A percentile compares a stretch with the other conserved stretches of the same genome.
Evolutionary conservation across 2,888 invertebrate species (phyloP).

Genomic region (Branchellion lobata): DNA sequence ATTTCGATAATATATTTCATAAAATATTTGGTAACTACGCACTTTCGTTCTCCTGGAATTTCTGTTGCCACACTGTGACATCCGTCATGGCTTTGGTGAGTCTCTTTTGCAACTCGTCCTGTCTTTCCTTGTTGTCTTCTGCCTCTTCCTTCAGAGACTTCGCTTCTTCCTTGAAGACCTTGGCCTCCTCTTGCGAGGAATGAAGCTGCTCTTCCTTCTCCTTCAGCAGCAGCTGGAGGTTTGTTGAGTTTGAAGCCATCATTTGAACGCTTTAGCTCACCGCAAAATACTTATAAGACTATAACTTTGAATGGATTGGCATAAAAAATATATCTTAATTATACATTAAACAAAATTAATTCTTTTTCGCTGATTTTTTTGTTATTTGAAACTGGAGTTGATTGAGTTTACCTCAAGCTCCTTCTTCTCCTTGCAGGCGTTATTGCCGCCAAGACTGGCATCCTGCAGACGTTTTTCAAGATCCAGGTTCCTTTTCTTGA

Average conservation of each 20-base stretch:
- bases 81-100: conserved; percentile 98
- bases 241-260: too few relatives aligned
- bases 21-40: conserved; percentile 14
- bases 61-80: conserved; percentile 93
- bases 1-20: too few relatives aligned
- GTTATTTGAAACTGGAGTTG: too few relatives aligned
- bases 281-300: too few relatives aligned
- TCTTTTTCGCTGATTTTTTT: too few relatives aligned
- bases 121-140: conserved; percentile 98
- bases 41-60: conserved; percentile 82
- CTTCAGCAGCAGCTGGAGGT: too few relatives aligned
- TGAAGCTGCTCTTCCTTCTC: conserved; percentile 20
- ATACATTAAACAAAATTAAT: too few relatives aligned
- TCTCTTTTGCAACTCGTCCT: conserved; percentile 96
- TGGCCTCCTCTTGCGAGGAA: conserved; percentile 74
- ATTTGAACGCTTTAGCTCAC: too few relatives aligned
- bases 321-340: too few relatives aligned
- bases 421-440: neutral
- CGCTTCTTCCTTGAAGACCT: conserved; percentile 96
- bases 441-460: neutral
- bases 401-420: conserved; percentile 5
- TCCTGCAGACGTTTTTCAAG: conserved; percentile 8
- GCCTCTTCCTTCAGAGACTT: conserved; percentile 98
- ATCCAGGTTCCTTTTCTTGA: conserved; percentile 23
- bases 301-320: too few relatives aligned